Conservation (phyloP, 2,113 vertebrate species). For the Semicossyphus pulcher region DNA sequence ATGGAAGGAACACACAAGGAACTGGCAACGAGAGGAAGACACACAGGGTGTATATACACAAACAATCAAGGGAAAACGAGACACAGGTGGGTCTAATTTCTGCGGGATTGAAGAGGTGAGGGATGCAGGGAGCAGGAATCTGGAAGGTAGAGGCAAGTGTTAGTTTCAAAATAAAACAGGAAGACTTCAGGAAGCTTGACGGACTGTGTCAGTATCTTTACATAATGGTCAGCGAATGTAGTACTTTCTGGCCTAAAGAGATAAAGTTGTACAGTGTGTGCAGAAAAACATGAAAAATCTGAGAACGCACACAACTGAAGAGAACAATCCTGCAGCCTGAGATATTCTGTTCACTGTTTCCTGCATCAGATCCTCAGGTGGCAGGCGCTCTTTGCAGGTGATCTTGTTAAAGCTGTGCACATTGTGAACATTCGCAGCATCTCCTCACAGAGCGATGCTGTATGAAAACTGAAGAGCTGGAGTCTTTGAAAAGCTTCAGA, state of each 20-base stretch:
- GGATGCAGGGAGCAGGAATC: too few relatives aligned
- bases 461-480: background rate
- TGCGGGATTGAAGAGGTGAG: too few relatives aligned
- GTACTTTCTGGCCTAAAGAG: background rate
- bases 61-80: too few relatives aligned
- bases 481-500: constrained; percentile 14
- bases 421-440: background rate
- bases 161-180: too few relatives aligned
- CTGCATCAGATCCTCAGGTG: background rate
- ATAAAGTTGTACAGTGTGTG: constrained; percentile 7
- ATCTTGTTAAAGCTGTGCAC: constrained; percentile 9
- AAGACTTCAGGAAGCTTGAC: background rate
- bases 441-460: background rate
- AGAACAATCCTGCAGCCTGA: background rate
- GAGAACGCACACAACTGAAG: background rate
- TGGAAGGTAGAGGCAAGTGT: too few relatives aligned
- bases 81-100: too few relatives aligned
- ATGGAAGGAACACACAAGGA: too few relatives aligned
- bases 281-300: background rate
- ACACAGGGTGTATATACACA: too few relatives aligned
- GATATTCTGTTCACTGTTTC: background rate
- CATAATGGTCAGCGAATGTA: background rate
- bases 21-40: too few relatives aligned
- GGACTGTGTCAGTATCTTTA: too few relatives aligned
- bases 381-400: constrained; percentile 7